Conservation (phyloP, 2,113 vertebrate genomes). For the Alosa alosa region DNA sequence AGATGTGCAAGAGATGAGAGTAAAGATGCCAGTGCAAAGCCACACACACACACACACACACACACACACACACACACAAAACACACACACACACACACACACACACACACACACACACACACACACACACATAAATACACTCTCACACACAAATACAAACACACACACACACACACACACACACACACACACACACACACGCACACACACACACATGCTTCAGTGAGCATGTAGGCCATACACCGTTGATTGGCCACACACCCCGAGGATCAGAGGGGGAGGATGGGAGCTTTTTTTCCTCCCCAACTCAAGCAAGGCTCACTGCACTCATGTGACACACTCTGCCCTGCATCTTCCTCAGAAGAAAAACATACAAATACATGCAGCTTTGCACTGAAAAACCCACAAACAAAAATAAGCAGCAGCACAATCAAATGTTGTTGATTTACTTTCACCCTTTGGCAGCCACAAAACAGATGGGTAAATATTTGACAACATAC, state of each 20-base stretch:
- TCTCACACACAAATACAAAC: background rate
- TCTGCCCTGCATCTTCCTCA: constrained; percentile 36
- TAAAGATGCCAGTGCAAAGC: background rate
- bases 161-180: background rate
- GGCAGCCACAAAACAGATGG: background rate
- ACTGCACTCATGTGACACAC: constrained; percentile 58
- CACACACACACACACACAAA: background rate
- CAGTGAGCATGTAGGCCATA: background rate
- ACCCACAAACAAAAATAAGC: background rate
- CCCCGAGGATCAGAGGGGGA: background rate
- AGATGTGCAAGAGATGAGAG: background rate
- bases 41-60: background rate
- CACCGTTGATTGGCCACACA: background rate
- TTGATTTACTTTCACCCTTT: background rate
- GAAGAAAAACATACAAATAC: constrained; percentile 26
- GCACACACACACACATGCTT: background rate
- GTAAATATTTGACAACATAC: background rate
- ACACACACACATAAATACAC: background rate
- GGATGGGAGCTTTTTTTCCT: constrained; percentile 30
- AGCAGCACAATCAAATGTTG: background rate
- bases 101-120: background rate
- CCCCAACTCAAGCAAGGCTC: constrained; percentile 61
- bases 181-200: background rate
- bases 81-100: background rate
- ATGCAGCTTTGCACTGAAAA: background rate